Evolutionary conservation across 2,797 vertebrate species (phyloP), one percentile per base, ranked within the genome.

Genomic region (Mus spretus): DNA sequence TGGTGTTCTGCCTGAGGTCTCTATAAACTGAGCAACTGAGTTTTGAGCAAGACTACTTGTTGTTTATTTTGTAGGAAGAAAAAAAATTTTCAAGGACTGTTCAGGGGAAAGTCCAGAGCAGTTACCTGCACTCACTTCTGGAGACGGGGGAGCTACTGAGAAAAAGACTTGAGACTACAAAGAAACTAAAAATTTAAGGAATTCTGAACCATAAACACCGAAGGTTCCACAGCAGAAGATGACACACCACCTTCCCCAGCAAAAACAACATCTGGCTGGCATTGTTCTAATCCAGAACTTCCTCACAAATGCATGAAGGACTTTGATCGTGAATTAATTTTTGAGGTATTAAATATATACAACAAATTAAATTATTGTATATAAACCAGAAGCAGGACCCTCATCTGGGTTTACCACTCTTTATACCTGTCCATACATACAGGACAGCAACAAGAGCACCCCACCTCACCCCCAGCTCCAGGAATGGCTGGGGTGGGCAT

Each of bases 301-400:
- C 98, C 98, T 98, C 98, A 97, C 98, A 98, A 97, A 98, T 99
- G 98, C 99, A 99, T 99, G 99, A 99, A 99, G 98, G 99, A 99
- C 99, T 98, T 98, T 96, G 98, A 98, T 98, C 93, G 97, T 98
- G 98, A 98, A 98, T 96, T 98, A 98, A 98, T 98, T 98, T 93
- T 99, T 98, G 98, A 98, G 98, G 96, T 98, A 98, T 98, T 98
- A 98, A 98, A 97, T 99, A 97, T 98, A 98, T 99, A 98, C 98
- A 99, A 98, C 97, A 98, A 98, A 99, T 99, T 99, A 99, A 99
- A 99, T 99, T 99, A 99, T 99, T 99, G 99, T 99, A 99, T 98
- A 99, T 99, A 99, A 98, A 98, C 59, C 97, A 98, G 98, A 98
- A 98, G 98, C 98, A 98, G 98, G 98, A 98, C 98, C 98, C 97